Conservation (phyloP, 1,140 invertebrate species). For the Brachionus plicatilis region DNA sequence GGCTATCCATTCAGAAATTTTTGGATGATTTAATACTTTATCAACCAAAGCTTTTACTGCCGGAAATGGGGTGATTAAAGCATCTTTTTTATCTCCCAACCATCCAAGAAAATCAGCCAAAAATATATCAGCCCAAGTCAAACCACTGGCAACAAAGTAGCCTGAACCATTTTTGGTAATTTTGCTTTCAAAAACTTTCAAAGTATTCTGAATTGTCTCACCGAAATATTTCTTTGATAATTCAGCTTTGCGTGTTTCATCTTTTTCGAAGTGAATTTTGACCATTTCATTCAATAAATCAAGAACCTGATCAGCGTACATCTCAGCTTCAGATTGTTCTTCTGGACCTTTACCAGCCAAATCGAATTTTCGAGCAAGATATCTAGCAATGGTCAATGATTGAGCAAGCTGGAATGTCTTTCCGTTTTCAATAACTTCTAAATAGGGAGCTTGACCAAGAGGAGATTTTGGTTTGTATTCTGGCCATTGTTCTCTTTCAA, state of each 20-base stretch:
- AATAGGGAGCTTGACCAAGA: slow-evolving; percentile 23
- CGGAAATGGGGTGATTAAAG: not conserved
- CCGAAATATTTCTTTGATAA: not conserved
- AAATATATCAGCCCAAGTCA: slow-evolving; percentile 35
- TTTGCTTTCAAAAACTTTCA: not conserved
- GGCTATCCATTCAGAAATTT: not conserved
- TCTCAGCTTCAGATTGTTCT: slow-evolving; percentile 32
- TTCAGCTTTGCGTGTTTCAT: slow-evolving; percentile 4
- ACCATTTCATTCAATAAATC: slow-evolving; percentile 33
- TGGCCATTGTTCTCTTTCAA: slow-evolving; percentile 39
- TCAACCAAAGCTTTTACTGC: not conserved
- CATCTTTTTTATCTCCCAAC: not conserved
- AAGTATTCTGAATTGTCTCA: not conserved
- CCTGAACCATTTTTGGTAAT: not conserved
- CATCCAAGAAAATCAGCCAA: not conserved
- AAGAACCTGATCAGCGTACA: not conserved
- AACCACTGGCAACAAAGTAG: not conserved
- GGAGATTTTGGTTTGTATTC: slow-evolving; percentile 12
- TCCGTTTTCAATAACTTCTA: not conserved
- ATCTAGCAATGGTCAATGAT: not conserved
- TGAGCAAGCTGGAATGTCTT: not conserved
- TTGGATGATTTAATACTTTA: not conserved
- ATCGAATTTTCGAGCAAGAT: slow-evolving; percentile 23
- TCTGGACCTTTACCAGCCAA: slow-evolving; percentile 29
- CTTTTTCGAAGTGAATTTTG: slow-evolving; percentile 31